Evolutionary conservation across 2,888 invertebrate genomes (phyloP).

Genomic region (Euphydryas editha): DNA sequence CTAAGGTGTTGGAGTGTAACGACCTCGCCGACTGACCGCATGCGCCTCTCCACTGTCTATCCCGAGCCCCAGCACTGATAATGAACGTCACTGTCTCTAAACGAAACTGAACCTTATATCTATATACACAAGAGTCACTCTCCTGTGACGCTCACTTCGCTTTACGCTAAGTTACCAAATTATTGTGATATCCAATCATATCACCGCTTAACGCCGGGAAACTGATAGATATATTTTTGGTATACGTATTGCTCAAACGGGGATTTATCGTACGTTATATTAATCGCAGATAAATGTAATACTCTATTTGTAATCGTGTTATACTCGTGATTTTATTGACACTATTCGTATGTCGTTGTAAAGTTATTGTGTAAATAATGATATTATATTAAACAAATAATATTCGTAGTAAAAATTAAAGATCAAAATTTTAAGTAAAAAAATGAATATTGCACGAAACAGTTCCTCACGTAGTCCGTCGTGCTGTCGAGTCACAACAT

Average conservation of each 20-base stretch:
- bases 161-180: conserved; percentile 46
- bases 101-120: conserved; percentile 2
- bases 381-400: conserved; percentile 55
- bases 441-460: conserved; percentile 76
- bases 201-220: conserved; percentile 69
- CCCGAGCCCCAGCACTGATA: conserved; percentile 56
- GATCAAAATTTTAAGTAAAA: conserved; percentile 74
- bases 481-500: conserved; percentile 75
- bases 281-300: conserved; percentile 54
- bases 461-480: conserved; percentile 81
- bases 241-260: conserved; percentile 79
- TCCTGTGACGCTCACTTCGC: conserved; percentile 26
- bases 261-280: conserved; percentile 62
- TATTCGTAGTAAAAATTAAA: conserved; percentile 52
- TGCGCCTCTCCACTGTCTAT: conserved; percentile 65
- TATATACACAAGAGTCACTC: neutral
- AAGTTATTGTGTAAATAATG: conserved; percentile 63
- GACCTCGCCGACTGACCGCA: conserved; percentile 59
- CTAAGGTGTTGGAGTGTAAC: conserved; percentile 64
- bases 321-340: conserved; percentile 44
- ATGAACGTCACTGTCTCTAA: conserved; percentile 8
- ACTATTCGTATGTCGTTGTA: conserved; percentile 56
- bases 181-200: conserved; percentile 76
- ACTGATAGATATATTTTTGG: conserved; percentile 75
- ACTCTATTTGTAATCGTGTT: conserved; percentile 55